phyloP scores from a whole-genome alignment of 1,140 invertebrate genomes.

The Leptopilina boulardi region DNA sequence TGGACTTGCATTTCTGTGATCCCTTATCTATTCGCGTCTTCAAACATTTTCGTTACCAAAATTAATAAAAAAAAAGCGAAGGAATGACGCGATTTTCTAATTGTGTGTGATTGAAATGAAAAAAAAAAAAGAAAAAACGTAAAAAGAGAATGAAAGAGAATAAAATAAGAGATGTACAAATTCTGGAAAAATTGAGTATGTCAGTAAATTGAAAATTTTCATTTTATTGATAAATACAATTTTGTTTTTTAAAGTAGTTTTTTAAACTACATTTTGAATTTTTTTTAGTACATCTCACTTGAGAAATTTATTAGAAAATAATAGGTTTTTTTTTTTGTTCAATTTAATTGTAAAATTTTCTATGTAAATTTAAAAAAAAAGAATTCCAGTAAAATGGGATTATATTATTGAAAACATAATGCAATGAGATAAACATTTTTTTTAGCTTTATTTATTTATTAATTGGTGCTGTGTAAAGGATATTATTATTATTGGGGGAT shows the following conservation, averaged over 20 bases:
- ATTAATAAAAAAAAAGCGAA: slow-evolving; percentile 11
- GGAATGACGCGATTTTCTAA: slow-evolving; percentile 11
- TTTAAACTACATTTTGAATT: background rate
- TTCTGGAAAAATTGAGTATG: slow-evolving; percentile 29
- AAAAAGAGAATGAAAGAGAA: background rate
- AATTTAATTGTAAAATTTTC: background rate
- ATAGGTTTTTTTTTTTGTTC: background rate
- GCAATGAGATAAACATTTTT: background rate
- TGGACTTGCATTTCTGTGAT: slow-evolving; percentile 27
- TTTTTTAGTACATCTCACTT: background rate
- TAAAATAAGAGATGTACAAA: slow-evolving; percentile 25
- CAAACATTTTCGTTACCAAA: slow-evolving; percentile 25
- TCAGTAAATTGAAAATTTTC: background rate
- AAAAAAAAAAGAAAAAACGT: too few species aligned
- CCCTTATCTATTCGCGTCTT: slow-evolving; percentile 12
- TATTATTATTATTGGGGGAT: background rate
- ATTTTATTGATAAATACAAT: slow-evolving; percentile 18
- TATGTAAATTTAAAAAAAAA: background rate
- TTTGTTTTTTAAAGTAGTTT: background rate
- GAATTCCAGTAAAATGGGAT: background rate
- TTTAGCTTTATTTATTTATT: slow-evolving; percentile 31
- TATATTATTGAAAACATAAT: slow-evolving; percentile 2
- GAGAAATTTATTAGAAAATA: background rate
- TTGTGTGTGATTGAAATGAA: slow-evolving; percentile 22
- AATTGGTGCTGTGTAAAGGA: slow-evolving; percentile 19